Evolutionary conservation across 2,888 invertebrate species (phyloP), one percentile per base, ranked within the genome.

Genomic region (Eupithecia centaureata): DNA sequence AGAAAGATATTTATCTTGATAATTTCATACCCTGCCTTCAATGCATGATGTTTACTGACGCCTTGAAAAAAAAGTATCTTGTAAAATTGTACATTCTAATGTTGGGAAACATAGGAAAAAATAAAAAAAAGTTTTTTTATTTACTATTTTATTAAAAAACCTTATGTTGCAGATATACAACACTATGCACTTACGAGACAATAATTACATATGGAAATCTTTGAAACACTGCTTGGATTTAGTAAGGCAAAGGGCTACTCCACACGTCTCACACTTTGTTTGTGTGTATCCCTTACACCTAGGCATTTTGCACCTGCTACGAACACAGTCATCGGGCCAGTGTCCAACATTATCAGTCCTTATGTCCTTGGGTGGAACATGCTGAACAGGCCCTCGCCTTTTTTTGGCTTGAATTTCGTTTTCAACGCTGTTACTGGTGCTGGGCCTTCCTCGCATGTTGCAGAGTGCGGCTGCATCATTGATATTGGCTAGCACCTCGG

Each of bases 231-330:
- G 75, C 57, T 75, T 80, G 60, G 70, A 68, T 66, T 56, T 79
- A 63, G 73, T 79, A 75, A 73, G 71, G 68, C 78, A 80, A 74
- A 81, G 74, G 63, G 76, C 73, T 77, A 79, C 78, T 75, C 78
- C 77, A 80, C 81, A 79, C 74, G 79, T 81, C 76, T 78, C 79
- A 78, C 77, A 81, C 75, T 62, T 78, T 61, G 64, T 79, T 76
- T 78, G 76, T 61, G 80, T 79, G 71, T 77, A 78, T 76, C 76
- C 79, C 74, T 76, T 80, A 70, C 78, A 80, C 54, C 76, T 69
- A 76, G 80, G 79, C 75, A 78, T 47, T 47, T 81, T 81, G 75
- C 79, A 79, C 68, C 79, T 78, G 69, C 74, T 76, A 73, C 77
- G 74, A 69, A 70, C 77, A 73, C 77, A 74, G 66, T 74, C 58